These are phyloP conservation scores for Napeogenes sylphis DNA, from an alignment of 2,888 invertebrate genomes.

Conservation along the genomic window DNA sequence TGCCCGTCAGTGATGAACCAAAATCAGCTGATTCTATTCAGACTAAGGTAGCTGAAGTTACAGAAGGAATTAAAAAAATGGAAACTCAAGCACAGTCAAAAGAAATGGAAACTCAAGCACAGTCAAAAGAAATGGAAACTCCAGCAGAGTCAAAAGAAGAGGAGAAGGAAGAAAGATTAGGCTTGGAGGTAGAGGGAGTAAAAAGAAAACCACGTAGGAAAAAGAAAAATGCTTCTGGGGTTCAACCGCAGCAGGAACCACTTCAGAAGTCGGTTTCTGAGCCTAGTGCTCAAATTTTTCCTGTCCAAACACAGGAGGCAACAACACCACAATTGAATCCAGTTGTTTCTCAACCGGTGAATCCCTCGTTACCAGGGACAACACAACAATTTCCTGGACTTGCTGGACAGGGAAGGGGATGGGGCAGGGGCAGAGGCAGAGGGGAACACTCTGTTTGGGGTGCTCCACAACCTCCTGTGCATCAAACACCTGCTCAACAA, in stretches of 20 bases:
- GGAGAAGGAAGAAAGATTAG: constrained; percentile 30
- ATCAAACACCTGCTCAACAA: not conserved
- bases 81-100: constrained; percentile 8
- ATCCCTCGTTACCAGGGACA: not conserved
- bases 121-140: not conserved
- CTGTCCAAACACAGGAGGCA: not conserved
- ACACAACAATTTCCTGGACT: constrained; percentile 7
- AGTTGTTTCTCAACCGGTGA: not conserved
- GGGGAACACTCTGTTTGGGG: constrained; percentile 9
- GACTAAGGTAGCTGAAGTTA: not conserved
- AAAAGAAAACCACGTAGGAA: constrained; percentile 41
- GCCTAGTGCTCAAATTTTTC: too few species aligned
- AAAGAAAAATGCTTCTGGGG: constrained; percentile 31
- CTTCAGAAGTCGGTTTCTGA: too few species aligned
- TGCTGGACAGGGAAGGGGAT: constrained; percentile 20
- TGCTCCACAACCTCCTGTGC: constrained; percentile 4
- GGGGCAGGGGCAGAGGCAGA: constrained; percentile 7
- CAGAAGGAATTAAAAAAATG: not conserved
- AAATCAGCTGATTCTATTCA: too few species aligned
- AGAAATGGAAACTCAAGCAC: constrained; percentile 7
- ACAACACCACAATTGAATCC: constrained; percentile 3
- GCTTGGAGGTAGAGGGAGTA: constrained; percentile 32
- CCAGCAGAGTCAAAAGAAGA: not conserved
- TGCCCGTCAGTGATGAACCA: not conserved
- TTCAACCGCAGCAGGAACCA: not conserved